Percentiles rank a stretch among this genome's conserved stretches.
phyloP scores from a whole-genome alignment of 1,140 invertebrate species.

The Anastrepha obliqua region DNA sequence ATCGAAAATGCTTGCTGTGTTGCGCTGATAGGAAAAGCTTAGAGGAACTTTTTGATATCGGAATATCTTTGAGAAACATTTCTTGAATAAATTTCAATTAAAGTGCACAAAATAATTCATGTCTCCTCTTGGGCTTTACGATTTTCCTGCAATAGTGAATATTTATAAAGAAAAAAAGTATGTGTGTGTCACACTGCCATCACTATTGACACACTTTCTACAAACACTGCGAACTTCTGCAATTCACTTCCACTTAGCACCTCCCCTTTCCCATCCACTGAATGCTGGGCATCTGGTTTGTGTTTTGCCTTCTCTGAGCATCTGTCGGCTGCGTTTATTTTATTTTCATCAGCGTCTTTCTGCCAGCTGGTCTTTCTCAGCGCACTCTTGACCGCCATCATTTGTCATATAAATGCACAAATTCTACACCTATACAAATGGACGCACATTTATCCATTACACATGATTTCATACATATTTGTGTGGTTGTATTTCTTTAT shows the following conservation, averaged over 20 bases:
- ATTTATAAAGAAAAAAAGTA: too few species aligned
- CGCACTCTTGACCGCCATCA: constrained; percentile 48
- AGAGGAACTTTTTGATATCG: too few species aligned
- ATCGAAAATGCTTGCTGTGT: too few species aligned
- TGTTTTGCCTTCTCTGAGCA: neutral
- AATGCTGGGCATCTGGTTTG: neutral
- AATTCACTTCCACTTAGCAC: too few species aligned
- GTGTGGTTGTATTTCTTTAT: neutral
- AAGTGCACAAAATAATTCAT: too few species aligned
- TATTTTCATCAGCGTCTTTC: neutral
- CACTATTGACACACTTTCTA: neutral
- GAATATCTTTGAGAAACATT: too few species aligned
- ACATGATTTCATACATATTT: neutral
- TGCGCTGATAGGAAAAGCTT: too few species aligned
- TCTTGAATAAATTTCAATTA: too few species aligned
- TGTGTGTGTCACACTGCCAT: too few species aligned
- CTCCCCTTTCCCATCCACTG: too few species aligned
- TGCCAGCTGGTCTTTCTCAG: neutral
- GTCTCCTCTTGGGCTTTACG: too few species aligned
- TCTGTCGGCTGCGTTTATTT: neutral
- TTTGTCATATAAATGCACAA: constrained; percentile 7
- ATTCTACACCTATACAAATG: neutral
- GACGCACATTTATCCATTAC: neutral
- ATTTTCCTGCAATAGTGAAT: too few species aligned
- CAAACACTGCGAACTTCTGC: neutral